phyloP scores from a whole-genome alignment of 2,888 invertebrate genomes.

The Rhagonycha fulva region DNA sequence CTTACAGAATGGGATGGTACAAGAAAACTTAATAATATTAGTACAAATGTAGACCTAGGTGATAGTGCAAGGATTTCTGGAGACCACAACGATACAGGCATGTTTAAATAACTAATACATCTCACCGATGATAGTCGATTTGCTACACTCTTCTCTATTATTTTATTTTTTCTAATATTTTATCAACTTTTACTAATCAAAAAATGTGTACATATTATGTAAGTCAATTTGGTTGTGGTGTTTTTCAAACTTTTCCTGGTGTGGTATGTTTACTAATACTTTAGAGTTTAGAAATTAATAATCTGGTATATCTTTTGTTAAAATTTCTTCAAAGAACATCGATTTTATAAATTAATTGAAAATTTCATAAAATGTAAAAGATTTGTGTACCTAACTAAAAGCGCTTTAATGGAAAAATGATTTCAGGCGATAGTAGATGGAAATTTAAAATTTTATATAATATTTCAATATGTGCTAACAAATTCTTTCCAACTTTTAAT shows the following conservation, averaged over 20 bases:
- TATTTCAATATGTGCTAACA: not conserved
- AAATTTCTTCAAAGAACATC: not conserved
- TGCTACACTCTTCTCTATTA: not conserved
- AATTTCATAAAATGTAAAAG: no score
- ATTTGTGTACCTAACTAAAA: not conserved
- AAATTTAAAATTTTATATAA: not conserved
- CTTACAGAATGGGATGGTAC: constrained; percentile 51
- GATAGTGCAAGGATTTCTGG: constrained; percentile 47
- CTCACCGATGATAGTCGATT: not conserved
- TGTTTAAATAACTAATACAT: constrained; percentile 36
- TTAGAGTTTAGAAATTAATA: not conserved
- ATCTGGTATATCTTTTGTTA: not conserved
- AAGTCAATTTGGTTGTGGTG: not conserved
- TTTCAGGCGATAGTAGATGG: not conserved
- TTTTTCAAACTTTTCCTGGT: not conserved
- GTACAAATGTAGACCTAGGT: constrained; percentile 34
- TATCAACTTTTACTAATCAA: not conserved
- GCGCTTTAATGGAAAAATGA: not conserved
- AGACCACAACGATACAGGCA: constrained; percentile 52
- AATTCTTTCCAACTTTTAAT: not conserved
- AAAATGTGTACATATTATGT: not conserved
- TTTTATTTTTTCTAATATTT: not conserved
- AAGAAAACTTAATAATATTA: constrained; percentile 46
- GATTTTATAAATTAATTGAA: not conserved
- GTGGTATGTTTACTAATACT: not conserved